A percentile compares a stretch with the other conserved stretches of the same genome.
These are phyloP conservation scores for Meloidogyne floridensis DNA, from an alignment of 1,140 invertebrate species.

Conservation along the genomic window DNA sequence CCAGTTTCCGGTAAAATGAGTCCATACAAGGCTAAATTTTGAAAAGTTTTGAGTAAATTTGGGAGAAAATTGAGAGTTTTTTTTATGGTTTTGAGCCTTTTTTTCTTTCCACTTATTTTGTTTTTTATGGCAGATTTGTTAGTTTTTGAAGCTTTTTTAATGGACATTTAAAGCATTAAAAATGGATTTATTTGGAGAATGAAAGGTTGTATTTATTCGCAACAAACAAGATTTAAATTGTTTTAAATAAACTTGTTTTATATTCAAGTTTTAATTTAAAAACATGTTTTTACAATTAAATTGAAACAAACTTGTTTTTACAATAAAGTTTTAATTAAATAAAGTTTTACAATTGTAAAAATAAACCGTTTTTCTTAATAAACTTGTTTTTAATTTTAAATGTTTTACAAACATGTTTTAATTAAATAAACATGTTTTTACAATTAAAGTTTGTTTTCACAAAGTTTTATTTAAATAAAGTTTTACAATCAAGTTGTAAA, in stretches of 20 bases:
- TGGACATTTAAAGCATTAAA: no score
- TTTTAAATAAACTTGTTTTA: constrained; percentile 9
- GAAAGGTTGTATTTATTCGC: no score
- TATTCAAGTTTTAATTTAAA: neutral
- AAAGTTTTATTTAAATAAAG: neutral
- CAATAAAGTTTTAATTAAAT: neutral
- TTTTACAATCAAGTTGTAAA: neutral
- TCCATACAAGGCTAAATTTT: neutral
- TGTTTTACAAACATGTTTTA: no score
- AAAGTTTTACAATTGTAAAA: no score
- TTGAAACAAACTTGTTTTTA: no score
- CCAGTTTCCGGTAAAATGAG: neutral
- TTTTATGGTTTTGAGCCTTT: neutral
- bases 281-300: neutral
- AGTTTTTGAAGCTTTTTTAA: no score
- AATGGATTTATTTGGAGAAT: no score
- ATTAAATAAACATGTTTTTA: no score
- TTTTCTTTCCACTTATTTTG: neutral
- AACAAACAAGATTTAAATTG: neutral
- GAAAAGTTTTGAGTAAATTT: neutral
- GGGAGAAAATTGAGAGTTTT: neutral
- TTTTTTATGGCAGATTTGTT: neutral
- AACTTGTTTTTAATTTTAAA: no score
- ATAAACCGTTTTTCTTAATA: no score
- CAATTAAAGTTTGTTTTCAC: neutral